These are phyloP conservation scores for Characodon lateralis DNA, from an alignment of 2,797 vertebrate genomes.

Conservation along the genomic window DNA sequence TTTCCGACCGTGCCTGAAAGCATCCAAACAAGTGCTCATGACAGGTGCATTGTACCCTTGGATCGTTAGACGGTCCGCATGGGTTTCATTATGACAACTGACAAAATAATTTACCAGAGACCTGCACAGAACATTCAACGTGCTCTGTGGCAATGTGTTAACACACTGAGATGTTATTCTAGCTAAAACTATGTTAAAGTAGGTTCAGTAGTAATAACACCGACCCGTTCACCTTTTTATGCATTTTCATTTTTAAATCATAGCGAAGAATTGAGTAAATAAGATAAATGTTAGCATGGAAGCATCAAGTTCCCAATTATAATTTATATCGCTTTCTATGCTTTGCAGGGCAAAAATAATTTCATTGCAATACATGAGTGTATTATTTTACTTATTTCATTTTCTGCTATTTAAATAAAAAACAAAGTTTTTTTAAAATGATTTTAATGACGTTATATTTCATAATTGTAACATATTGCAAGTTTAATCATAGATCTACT, in stretches of 20 bases:
- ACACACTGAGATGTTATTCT: background rate
- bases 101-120: background rate
- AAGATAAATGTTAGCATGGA: background rate
- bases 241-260: background rate
- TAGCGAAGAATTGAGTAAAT: background rate
- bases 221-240: background rate
- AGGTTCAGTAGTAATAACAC: background rate
- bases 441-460: background rate
- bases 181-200: background rate
- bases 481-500: background rate
- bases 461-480: background rate
- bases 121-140: too few relatives aligned
- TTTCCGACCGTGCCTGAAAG: constrained; percentile 34
- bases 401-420: background rate
- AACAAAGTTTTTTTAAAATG: background rate
- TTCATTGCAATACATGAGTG: background rate
- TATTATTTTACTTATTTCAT: background rate
- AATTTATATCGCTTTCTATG: background rate
- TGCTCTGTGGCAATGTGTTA: background rate
- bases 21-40: constrained; percentile 1
- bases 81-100: background rate
- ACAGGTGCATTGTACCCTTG: constrained; percentile 39
- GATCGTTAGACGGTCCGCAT: background rate
- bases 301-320: background rate
- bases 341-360: background rate